Percentiles rank a stretch among this genome's conserved stretches.
Evolutionary conservation across 2,113 vertebrate genomes (phyloP).

Genomic region (Platichthys flesus): DNA sequence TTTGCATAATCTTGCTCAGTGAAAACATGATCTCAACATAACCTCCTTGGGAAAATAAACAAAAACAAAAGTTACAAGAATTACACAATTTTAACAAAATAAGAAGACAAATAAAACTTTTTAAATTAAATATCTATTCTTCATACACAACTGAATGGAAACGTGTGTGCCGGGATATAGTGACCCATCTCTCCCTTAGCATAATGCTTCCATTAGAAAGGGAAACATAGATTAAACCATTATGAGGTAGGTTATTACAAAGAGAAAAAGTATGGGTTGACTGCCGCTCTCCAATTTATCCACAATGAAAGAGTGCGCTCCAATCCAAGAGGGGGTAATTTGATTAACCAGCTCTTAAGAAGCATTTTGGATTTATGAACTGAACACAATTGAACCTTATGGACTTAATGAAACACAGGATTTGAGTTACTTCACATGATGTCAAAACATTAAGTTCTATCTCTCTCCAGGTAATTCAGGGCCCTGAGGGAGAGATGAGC

Average conservation of each 20-base stretch:
- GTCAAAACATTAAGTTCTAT: neutral
- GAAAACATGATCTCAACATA: no score
- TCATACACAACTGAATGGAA: no score
- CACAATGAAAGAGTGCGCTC: neutral
- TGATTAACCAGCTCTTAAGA: neutral
- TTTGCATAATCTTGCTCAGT: no score
- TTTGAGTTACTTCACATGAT: neutral
- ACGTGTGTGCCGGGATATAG: no score
- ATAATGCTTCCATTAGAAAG: neutral
- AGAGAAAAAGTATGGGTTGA: neutral
- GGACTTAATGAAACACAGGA: neutral
- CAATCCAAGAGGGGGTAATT: slow-evolving; percentile 1
- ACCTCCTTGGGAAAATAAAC: no score
- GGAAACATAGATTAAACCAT: neutral
- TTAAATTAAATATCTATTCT: no score
- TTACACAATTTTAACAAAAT: no score
- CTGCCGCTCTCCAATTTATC: neutral
- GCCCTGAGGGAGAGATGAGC: neutral
- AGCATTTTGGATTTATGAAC: neutral
- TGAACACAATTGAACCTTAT: neutral
- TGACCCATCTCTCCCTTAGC: no score
- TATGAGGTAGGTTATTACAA: neutral
- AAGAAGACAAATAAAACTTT: no score
- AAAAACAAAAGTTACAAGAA: no score
- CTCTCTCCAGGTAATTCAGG: neutral